Evolutionary conservation across 2,888 invertebrate species (phyloP).

Genomic region (Apotomis capreana): DNA sequence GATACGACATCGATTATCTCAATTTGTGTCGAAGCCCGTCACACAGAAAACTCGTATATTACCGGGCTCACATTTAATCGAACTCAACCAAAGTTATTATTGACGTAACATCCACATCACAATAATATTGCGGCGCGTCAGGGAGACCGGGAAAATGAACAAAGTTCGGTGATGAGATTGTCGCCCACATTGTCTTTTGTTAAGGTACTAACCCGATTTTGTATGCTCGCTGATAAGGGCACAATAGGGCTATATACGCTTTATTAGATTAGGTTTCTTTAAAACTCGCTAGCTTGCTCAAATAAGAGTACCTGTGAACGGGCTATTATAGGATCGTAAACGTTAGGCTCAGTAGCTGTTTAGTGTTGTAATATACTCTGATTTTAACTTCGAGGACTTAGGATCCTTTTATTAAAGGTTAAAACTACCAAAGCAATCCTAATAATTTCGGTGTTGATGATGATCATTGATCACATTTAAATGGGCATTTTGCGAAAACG

Average conservation of each 20-base stretch:
- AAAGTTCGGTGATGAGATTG: constrained; percentile 41
- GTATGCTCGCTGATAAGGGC: constrained; percentile 25
- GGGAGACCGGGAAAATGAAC: constrained; percentile 37
- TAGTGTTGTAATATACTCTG: neutral
- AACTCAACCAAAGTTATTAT: constrained; percentile 38
- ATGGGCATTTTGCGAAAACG: too few species aligned
- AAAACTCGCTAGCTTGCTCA: constrained; percentile 9
- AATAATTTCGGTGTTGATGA: too few species aligned
- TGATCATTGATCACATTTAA: too few species aligned
- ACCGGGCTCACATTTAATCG: constrained; percentile 32
- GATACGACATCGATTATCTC: neutral
- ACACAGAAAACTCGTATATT: neutral
- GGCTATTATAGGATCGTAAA: neutral
- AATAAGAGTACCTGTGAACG: neutral
- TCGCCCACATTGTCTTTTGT: constrained; percentile 40
- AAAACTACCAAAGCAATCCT: too few species aligned
- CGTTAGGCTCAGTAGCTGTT: neutral
- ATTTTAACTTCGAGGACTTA: neutral
- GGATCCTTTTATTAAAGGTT: too few species aligned
- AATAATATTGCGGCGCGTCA: constrained; percentile 39
- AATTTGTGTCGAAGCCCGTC: neutral
- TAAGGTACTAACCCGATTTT: constrained; percentile 26
- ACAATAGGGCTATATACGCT: constrained; percentile 34
- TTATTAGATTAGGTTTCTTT: constrained; percentile 37
- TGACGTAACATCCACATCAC: constrained; percentile 36